A percentile compares a stretch with the other conserved stretches of the same genome.
These are phyloP conservation scores for Drosophila navojoa DNA, from an alignment of 1,140 invertebrate genomes.

Conservation along the genomic window DNA sequence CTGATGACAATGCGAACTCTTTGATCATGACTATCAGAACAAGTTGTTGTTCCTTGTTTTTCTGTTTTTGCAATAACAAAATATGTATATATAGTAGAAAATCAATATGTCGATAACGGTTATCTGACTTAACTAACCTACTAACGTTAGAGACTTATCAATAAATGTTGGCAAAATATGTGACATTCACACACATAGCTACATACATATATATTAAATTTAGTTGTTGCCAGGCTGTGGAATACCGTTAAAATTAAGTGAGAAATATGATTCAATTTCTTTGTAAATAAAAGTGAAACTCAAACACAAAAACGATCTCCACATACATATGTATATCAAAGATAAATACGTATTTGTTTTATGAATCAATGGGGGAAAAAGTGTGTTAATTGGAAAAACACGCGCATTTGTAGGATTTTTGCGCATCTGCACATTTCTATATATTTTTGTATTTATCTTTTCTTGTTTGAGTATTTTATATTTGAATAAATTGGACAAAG, in stretches of 20 bases:
- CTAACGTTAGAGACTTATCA: slow-evolving; percentile 21
- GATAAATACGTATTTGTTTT: slow-evolving; percentile 42
- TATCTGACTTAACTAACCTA: slow-evolving; percentile 24
- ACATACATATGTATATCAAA: background rate
- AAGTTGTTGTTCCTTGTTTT: slow-evolving; percentile 5
- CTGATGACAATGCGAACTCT: slow-evolving; percentile 4
- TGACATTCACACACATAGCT: background rate
- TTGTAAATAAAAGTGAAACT: slow-evolving; percentile 69
- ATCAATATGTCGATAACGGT: slow-evolving; percentile 33
- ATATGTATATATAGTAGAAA: background rate
- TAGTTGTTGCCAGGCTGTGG: background rate
- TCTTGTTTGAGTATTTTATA: slow-evolving; percentile 22
- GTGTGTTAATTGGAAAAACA: slow-evolving; percentile 61
- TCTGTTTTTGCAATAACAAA: background rate
- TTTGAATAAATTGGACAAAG: slow-evolving; percentile 60
- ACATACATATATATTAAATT: background rate
- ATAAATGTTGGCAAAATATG: slow-evolving; percentile 3
- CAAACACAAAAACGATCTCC: background rate
- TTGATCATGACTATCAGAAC: slow-evolving; percentile 21
- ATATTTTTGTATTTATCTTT: too few relatives aligned
- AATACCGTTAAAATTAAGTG: slow-evolving; percentile 8
- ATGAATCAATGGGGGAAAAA: slow-evolving; percentile 51
- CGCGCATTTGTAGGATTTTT: slow-evolving; percentile 45
- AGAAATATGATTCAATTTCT: slow-evolving; percentile 50
- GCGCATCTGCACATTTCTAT: slow-evolving; percentile 47